Evolutionary conservation across 2,113 vertebrate genomes (phyloP).

Genomic region (Dascyllus trimaculatus): DNA sequence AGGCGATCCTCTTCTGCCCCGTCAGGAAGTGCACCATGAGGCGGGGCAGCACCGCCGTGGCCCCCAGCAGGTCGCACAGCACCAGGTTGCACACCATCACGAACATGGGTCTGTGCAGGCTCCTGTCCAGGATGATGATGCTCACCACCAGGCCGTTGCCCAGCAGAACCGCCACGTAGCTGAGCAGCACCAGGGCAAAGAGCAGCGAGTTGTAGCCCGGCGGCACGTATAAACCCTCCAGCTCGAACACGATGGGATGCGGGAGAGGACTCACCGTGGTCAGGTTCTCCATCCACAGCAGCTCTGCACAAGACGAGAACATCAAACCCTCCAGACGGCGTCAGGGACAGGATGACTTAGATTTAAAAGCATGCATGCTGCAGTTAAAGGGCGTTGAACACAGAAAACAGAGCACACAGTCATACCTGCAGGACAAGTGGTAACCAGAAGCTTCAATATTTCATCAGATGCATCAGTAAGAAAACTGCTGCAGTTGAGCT

Average conservation of each 20-base stretch:
- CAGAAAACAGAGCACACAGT: background rate
- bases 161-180: conserved; percentile 54
- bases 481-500: too few species aligned
- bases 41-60: conserved; percentile 52
- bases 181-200: conserved; percentile 63
- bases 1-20: conserved; percentile 58
- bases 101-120: conserved; percentile 76
- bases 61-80: conserved; percentile 68
- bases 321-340: background rate
- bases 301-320: conserved; percentile 6
- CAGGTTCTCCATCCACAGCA: conserved; percentile 63
- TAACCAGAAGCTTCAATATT: too few species aligned
- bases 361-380: too few species aligned
- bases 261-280: conserved; percentile 36
- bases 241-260: conserved; percentile 67
- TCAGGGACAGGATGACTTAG: background rate
- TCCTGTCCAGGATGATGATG: conserved; percentile 52
- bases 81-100: conserved; percentile 65
- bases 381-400: too few species aligned
- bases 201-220: conserved; percentile 44
- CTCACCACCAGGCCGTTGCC: conserved; percentile 60
- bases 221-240: conserved; percentile 69
- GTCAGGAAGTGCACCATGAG: conserved; percentile 69
- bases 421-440: background rate
- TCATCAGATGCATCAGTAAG: too few species aligned